Evolutionary conservation across 2,113 vertebrate species (phyloP).

Genomic region (Trematomus loennbergii): DNA sequence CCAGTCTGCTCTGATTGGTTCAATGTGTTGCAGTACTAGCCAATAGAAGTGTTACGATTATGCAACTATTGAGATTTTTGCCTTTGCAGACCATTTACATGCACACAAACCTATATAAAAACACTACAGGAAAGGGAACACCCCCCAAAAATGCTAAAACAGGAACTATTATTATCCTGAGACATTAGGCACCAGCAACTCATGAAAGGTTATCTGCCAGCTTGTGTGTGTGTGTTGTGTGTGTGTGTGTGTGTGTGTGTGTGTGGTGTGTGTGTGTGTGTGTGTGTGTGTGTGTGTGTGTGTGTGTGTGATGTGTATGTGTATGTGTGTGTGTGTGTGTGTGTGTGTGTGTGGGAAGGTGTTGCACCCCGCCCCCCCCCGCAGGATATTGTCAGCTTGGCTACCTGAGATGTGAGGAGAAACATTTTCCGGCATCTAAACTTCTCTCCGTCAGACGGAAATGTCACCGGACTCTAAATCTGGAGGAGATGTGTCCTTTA

Average conservation of each 20-base stretch:
- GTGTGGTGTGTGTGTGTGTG: background rate
- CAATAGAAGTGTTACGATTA: too few species aligned
- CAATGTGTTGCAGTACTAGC: too few species aligned
- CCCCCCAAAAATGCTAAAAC: too few species aligned
- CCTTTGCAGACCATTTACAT: too few species aligned
- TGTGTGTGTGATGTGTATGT: conserved; percentile 7
- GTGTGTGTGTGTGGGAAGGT: background rate
- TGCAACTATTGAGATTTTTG: too few species aligned
- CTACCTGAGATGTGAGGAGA: conserved; percentile 26
- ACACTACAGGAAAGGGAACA: too few species aligned
- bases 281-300: conserved; percentile 2
- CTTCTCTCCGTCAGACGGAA: conserved; percentile 60
- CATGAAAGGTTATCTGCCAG: conserved; percentile 46
- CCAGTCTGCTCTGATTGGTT: too few species aligned
- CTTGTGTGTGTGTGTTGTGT: conserved; percentile 21
- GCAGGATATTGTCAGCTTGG: conserved; percentile 41
- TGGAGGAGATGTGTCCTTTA: conserved; percentile 58
- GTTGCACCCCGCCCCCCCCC: background rate
- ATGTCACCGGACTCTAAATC: conserved; percentile 67
- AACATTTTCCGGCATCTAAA: conserved; percentile 52
- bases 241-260: background rate
- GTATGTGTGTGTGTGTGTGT: background rate
- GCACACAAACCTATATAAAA: too few species aligned
- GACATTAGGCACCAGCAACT: conserved; percentile 18
- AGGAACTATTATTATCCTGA: background rate